Evolutionary conservation across 2,888 invertebrate genomes (phyloP), one percentile per base, ranked within the genome.

Genomic region (Polyommatus iphigenia): DNA sequence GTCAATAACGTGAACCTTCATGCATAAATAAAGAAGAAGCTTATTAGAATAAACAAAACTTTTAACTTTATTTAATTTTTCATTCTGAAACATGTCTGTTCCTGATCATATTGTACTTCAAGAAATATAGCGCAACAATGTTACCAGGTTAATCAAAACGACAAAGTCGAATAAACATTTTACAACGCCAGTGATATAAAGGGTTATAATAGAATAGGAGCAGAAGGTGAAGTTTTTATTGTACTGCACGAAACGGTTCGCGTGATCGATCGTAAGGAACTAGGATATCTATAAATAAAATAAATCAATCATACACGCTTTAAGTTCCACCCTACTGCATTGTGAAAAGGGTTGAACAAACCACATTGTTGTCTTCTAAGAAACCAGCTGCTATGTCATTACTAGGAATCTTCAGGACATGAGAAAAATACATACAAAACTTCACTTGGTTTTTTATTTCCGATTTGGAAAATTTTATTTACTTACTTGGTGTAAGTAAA

Each of bases 281-380:
- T 75, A 75, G 54, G 75, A 67, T 79, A 24, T 67, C 80, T 80
- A 79, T 79, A 80, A 80, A 78, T 80, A 80, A 80, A 81, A 79
- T 79, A 78, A 79, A 80, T 78, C 78, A 77, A 79, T 78, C 77
- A 67, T 75, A 79, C 75, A 72, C 72, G 41, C 24, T 77, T 77
- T 71, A 77, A 24, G 77, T 78, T 79, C 76, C 72, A 62, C 32
- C 50, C 32, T 24, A 73, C 75, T 78, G 78, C 76, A 75, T 77
- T 77, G 67, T 29, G 46, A 18, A 76, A 36, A 71, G 57, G 54
- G 59, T 78, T 54, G 59, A 78, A 75, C 20, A 41, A 54, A 41
- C 20, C 57, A 32, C 5, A 10, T 67, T 78, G 71, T 73, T 13
- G 71, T n/a, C 72, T 67, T 32, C 18, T 32, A 29, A 67, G 67